Evolutionary conservation across 2,113 vertebrate genomes (phyloP).

Genomic region (Periophthalmodon schlosseri): DNA sequence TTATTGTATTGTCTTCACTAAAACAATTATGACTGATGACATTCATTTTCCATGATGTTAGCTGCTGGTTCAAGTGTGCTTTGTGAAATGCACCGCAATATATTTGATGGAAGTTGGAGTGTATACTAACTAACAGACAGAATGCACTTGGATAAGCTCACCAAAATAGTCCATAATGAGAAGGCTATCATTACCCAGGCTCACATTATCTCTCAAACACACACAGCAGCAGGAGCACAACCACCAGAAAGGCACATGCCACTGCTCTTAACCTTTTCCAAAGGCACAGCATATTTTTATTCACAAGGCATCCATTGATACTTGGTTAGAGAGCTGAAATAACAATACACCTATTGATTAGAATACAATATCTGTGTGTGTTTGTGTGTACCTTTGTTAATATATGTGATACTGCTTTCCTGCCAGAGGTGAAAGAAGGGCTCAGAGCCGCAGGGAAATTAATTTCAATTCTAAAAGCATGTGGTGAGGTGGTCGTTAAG

Average conservation of each 20-base stretch:
- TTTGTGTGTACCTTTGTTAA: slow-evolving; percentile 27
- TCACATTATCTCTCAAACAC: slow-evolving; percentile 11
- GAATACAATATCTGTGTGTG: slow-evolving; percentile 31
- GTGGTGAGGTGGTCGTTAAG: slow-evolving; percentile 8
- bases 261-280: slow-evolving; percentile 54
- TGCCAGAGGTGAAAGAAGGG: slow-evolving; percentile 32
- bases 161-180: not conserved
- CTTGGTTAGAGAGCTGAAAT: slow-evolving; percentile 55
- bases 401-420: slow-evolving; percentile 38
- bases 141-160: not conserved
- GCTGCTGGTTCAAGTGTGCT: not conserved
- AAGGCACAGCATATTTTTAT: slow-evolving; percentile 64
- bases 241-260: slow-evolving; percentile 18
- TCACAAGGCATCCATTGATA: slow-evolving; percentile 55
- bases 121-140: not conserved
- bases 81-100: not conserved
- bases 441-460: slow-evolving; percentile 4
- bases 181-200: not conserved
- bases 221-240: slow-evolving; percentile 12
- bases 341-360: slow-evolving; percentile 64
- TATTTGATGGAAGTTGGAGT: not conserved
- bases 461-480: not conserved
- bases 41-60: not conserved
- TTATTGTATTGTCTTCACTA: not conserved
- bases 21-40: not conserved